Evolutionary conservation across 2,888 invertebrate genomes (phyloP).

Genomic region (Eucriotettix oculatus): DNA sequence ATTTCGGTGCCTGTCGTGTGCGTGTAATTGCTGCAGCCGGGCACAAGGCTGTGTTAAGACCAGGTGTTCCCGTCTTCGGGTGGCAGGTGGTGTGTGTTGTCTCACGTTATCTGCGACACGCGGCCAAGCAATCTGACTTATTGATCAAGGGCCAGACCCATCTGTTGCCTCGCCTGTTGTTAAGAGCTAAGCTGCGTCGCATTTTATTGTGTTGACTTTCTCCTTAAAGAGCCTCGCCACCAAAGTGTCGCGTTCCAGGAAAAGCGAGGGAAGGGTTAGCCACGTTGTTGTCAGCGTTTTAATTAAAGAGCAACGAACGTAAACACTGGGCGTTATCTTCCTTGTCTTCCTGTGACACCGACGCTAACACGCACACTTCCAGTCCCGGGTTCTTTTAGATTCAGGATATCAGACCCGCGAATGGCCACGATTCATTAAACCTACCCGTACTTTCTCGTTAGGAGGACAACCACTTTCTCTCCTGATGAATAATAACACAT

Average conservation of each 20-base stretch:
- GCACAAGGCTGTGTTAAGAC: background rate
- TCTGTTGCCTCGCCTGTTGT: background rate
- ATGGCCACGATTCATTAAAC: too few species aligned
- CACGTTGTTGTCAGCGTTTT: background rate
- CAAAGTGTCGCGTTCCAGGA: background rate
- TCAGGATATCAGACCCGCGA: too few species aligned
- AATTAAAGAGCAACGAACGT: background rate
- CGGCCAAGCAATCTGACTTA: background rate
- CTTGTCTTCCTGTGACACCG: too few species aligned
- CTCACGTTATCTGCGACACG: background rate
- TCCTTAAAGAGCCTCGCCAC: background rate
- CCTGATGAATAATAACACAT: too few species aligned
- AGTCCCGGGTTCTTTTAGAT: too few species aligned
- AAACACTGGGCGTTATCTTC: too few species aligned
- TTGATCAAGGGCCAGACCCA: background rate
- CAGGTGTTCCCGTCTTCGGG: too few species aligned
- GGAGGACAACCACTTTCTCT: too few species aligned
- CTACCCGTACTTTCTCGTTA: too few species aligned
- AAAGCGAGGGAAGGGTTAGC: background rate
- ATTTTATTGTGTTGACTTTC: background rate
- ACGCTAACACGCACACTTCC: too few species aligned
- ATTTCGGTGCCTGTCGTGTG: too few species aligned
- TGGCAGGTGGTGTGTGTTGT: background rate
- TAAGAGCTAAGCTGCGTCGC: background rate
- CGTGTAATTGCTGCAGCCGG: background rate